A percentile compares a stretch with the other conserved stretches of the same genome.
These are phyloP conservation scores for Platysternon megacephalum DNA, from an alignment of 2,113 vertebrate genomes.

Conservation along the genomic window DNA sequence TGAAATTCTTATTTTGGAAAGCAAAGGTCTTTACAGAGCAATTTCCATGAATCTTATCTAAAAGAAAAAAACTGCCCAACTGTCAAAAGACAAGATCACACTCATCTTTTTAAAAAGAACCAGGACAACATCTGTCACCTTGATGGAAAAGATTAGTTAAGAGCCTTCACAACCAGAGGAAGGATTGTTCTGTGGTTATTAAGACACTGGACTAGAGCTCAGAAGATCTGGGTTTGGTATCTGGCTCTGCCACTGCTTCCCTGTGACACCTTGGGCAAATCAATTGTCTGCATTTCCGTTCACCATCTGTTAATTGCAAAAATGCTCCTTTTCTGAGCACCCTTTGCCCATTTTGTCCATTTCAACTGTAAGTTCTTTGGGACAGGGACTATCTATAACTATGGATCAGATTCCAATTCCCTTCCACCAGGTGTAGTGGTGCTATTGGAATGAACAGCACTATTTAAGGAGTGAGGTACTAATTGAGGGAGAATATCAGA, in stretches of 20 bases:
- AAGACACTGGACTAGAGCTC: neutral
- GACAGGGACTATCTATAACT: neutral
- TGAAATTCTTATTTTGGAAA: slow-evolving; percentile 15
- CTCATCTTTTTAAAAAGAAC: neutral
- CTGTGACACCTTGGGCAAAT: neutral
- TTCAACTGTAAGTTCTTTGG: neutral
- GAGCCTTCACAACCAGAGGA: neutral
- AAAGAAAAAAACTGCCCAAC: neutral
- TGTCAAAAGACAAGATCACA: neutral
- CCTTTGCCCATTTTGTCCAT: neutral
- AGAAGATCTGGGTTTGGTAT: neutral
- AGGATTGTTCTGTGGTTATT: neutral
- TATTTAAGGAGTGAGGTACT: neutral
- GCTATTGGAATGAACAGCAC: neutral
- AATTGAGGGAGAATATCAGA: neutral
- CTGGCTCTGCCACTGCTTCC: neutral
- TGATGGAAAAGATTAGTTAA: neutral
- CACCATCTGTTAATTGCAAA: neutral
- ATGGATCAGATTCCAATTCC: neutral
- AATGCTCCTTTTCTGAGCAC: neutral
- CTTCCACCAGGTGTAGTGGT: neutral
- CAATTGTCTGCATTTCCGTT: neutral
- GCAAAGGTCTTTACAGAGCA: neutral
- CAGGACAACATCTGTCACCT: neutral
- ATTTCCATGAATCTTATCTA: neutral